phyloP scores from a whole-genome alignment of 2,113 vertebrate species.

The Vidua macroura region DNA sequence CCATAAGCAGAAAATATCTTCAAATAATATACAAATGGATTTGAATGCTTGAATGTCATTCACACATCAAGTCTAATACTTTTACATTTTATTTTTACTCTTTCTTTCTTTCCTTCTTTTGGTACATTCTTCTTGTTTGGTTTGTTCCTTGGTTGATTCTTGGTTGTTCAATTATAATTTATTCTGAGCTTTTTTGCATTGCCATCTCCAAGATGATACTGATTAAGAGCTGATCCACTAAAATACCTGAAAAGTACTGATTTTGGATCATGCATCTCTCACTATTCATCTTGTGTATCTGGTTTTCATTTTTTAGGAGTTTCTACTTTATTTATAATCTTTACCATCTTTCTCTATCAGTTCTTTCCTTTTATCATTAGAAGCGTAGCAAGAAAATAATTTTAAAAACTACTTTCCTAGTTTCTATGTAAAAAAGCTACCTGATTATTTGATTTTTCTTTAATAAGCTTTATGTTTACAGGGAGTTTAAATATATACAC shows the following conservation, averaged over 20 bases:
- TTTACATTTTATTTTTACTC: not conserved
- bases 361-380: conserved; percentile 8
- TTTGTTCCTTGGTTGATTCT: not conserved
- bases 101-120: not conserved
- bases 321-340: not conserved
- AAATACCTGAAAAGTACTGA: not conserved
- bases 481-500: not conserved
- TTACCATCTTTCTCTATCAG: not conserved
- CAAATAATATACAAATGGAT: not conserved
- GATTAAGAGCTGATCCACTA: not conserved
- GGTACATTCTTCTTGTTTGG: not conserved
- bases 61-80: not conserved
- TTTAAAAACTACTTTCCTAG: not conserved
- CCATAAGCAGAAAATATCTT: not conserved
- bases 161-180: not conserved
- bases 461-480: not conserved
- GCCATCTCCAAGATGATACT: not conserved
- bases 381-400: not conserved
- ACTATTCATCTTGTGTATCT: not conserved
- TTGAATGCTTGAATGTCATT: not conserved
- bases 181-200: not conserved
- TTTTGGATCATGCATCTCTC: not conserved
- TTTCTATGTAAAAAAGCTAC: not conserved
- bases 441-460: not conserved
- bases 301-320: not conserved